These are phyloP conservation scores for Pristionchus japonicus DNA, from an alignment of 2,888 invertebrate genomes.

Conservation along the genomic window DNA sequence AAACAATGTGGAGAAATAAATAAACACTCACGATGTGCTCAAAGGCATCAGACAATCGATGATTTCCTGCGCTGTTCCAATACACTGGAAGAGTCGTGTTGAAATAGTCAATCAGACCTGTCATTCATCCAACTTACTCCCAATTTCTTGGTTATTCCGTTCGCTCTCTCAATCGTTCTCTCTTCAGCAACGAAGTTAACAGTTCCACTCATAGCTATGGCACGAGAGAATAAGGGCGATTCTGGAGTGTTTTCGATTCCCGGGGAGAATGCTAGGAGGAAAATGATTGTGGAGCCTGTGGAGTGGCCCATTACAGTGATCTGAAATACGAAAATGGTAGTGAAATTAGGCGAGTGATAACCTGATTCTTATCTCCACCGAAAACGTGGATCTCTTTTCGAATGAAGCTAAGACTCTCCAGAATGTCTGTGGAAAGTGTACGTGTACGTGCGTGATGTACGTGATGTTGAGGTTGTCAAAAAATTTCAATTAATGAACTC, in stretches of 20 bases:
- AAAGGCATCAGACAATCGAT: background rate
- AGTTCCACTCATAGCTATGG: slow-evolving; percentile 7
- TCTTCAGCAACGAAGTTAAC: background rate
- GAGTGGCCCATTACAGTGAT: slow-evolving; percentile 17
- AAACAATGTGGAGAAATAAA: too few species aligned
- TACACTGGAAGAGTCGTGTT: background rate
- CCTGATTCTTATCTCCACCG: slow-evolving; percentile 39
- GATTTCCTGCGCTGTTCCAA: background rate
- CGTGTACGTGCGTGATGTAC: too few species aligned
- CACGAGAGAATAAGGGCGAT: background rate
- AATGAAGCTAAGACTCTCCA: background rate
- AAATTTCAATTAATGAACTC: background rate
- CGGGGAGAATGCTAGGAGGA: background rate
- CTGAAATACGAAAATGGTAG: background rate
- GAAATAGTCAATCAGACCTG: background rate
- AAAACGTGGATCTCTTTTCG: slow-evolving; percentile 10
- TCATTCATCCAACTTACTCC: background rate
- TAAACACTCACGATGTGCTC: background rate
- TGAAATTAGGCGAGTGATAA: background rate
- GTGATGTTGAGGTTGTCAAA: too few species aligned
- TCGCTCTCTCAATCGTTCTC: background rate
- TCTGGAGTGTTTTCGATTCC: background rate
- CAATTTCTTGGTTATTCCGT: background rate
- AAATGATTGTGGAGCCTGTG: background rate
- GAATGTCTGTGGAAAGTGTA: background rate